Conservation (phyloP, 2,888 invertebrate species). For the Noctua pronuba region DNA sequence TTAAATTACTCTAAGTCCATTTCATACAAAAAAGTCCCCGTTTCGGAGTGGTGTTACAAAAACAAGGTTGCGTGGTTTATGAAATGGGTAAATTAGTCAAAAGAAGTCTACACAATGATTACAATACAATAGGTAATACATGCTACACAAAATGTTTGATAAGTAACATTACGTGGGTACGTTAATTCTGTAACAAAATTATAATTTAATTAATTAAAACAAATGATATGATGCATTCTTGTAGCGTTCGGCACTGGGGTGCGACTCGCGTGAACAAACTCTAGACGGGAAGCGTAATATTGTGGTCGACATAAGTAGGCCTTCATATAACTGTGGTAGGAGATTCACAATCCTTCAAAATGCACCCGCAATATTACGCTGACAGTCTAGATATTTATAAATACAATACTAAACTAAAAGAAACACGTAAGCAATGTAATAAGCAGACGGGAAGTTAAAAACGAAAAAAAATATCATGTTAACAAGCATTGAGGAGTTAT, state of each 20-base stretch:
- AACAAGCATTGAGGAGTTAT: constrained; percentile 66
- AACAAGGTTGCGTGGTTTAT: constrained; percentile 67
- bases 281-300: constrained; percentile 70
- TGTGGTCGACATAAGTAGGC: constrained; percentile 51
- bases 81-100: constrained; percentile 76
- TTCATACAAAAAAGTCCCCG: constrained; percentile 90
- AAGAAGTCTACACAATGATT: constrained; percentile 66
- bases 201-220: constrained; percentile 88
- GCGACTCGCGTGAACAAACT: constrained; percentile 79
- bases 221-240: constrained; percentile 91
- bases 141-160: constrained; percentile 78
- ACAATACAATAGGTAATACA: constrained; percentile 71
- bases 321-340: constrained; percentile 39
- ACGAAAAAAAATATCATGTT: constrained; percentile 67
- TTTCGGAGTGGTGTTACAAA: constrained; percentile 75
- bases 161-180: constrained; percentile 82
- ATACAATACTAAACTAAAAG: constrained; percentile 83
- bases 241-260: constrained; percentile 83
- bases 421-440: constrained; percentile 74
- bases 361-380: constrained; percentile 66
- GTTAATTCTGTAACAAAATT: constrained; percentile 83
- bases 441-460: constrained; percentile 71
- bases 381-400: constrained; percentile 68
- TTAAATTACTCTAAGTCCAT: constrained; percentile 74
- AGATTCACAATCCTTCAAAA: constrained; percentile 51